Percentiles rank a stretch among this genome's conserved stretches.
Evolutionary conservation across 2,797 vertebrate species (phyloP).

Genomic region (Melanotaenia trifasciata): DNA sequence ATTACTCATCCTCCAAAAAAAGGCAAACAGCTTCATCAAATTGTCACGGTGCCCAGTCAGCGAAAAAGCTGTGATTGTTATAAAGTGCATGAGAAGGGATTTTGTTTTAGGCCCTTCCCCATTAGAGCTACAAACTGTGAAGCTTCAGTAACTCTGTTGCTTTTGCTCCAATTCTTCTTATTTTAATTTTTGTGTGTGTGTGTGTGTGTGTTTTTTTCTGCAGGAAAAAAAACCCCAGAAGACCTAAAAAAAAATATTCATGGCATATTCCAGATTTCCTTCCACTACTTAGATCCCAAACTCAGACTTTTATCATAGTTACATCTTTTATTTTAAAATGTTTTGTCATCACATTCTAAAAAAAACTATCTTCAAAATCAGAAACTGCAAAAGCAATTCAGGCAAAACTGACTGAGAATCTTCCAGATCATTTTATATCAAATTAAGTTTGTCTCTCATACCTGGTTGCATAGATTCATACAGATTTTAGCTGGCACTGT

Average conservation of each 20-base stretch:
- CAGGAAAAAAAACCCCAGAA: not conserved
- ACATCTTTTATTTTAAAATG: not conserved
- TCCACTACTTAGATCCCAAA: no score
- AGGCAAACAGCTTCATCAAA: slow-evolving; percentile 62
- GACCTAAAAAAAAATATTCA: not conserved
- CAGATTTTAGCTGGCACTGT: not conserved
- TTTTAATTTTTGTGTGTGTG: not conserved
- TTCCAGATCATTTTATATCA: not conserved
- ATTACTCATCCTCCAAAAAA: slow-evolving; percentile 51
- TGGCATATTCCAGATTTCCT: not conserved
- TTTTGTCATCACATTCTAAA: not conserved
- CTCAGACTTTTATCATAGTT: not conserved
- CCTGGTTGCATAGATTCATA: not conserved
- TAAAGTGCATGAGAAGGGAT: slow-evolving; percentile 45
- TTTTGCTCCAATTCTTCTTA: not conserved
- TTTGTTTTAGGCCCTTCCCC: slow-evolving; percentile 36
- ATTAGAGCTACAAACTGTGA: not conserved
- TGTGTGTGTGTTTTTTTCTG: not conserved
- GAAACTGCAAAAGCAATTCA: not conserved
- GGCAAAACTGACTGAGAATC: not conserved
- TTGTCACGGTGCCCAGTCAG: slow-evolving; percentile 58
- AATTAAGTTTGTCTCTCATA: not conserved
- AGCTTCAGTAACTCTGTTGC: not conserved
- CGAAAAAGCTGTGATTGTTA: slow-evolving; percentile 46
- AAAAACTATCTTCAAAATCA: not conserved